phyloP scores from a whole-genome alignment of 92 coral and sea anemone species.

The Desmophyllum pertusum region DNA sequence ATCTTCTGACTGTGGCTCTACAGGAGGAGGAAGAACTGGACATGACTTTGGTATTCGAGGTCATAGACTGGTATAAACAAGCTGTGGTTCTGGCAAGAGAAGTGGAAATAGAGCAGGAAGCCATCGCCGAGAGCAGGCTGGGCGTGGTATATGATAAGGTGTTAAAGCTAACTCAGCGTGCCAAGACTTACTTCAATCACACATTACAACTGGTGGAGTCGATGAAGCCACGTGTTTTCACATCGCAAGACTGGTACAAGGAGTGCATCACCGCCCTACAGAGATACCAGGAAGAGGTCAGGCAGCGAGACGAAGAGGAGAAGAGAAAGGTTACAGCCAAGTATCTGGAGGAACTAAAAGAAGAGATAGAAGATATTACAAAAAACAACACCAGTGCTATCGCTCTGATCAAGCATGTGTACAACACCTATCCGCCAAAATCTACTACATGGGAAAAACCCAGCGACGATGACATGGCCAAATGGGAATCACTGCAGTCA shows the following conservation, averaged over 20 bases:
- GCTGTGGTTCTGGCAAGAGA: constrained; percentile 84
- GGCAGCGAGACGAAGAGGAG: constrained; percentile 75
- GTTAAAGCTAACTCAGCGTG: constrained; percentile 65
- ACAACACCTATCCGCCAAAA: constrained; percentile 76
- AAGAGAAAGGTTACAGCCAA: constrained; percentile 38
- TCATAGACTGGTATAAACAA: constrained; percentile 89
- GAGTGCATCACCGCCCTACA: constrained; percentile 60
- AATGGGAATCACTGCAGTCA: constrained; percentile 1
- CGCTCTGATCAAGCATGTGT: constrained; percentile 64
- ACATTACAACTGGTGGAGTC: constrained; percentile 87
- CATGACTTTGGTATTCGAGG: constrained; percentile 84
- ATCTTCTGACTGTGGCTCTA: constrained; percentile 59
- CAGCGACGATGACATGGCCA: constrained; percentile 55
- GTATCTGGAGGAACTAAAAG: constrained; percentile 64
- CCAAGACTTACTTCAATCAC: constrained; percentile 82
- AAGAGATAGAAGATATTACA: constrained; percentile 72
- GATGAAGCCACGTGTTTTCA: constrained; percentile 83
- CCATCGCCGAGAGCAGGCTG: constrained; percentile 82
- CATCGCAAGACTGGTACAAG: constrained; percentile 78
- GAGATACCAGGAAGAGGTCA: constrained; percentile 67
- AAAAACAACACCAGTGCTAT: constrained; percentile 55
- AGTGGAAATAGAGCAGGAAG: constrained; percentile 87
- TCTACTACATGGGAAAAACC: constrained; percentile 67
- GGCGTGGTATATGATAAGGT: constrained; percentile 88
- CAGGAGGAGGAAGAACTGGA: constrained; percentile 75